Evolutionary conservation across 2,797 vertebrate genomes (phyloP), one percentile per base, ranked within the genome.

Genomic region (Cynodonichthys magdalenae): DNA sequence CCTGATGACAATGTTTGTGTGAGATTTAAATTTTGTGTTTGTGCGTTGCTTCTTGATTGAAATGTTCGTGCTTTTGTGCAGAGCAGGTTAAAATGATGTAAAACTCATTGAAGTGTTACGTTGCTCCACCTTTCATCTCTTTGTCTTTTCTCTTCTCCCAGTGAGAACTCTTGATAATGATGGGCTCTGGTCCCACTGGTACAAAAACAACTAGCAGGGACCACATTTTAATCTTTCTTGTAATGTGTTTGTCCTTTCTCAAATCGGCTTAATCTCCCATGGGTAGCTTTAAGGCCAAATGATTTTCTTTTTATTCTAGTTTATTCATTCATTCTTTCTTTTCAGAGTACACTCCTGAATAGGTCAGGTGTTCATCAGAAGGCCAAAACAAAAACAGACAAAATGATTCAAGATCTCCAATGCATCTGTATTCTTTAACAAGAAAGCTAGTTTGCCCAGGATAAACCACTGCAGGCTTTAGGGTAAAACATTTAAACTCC

Each of bases 161-260:
- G 4, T 61, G 53, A 69, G 56, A 68, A 51, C 45, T 24, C 18
- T 51, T 54, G 51, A 53, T 54, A 62, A 78, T 63, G 53, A 62
- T 29, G 46, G 11, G 39, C 39, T 67, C 41, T 54, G 64, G 66
- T 51, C 77, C 66, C 74, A 53, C 7, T 29, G 81, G 76, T 75
- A 45, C 51, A 48, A 19, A 48, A 48, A 48, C 65, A 39, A n/a
- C 63, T 63, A 62, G 71, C 34, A 71, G 60, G 79, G 62, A 59
- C 28, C 61, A 62, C 69, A 60, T 80, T 87, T 77, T 81, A 85
- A 86, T 86, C 72, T 75, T 58, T 41, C 6, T 44, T 28, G 59
- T 34, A 58, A 57, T 66, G 54, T 53, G 49, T 77, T 80, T 44
- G 46, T 52, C 72, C 74, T 81, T 81, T 77, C 71, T 80, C 71